Evolutionary conservation across 2,797 vertebrate genomes (phyloP).

Genomic region (Phyllotis vaccarum): DNA sequence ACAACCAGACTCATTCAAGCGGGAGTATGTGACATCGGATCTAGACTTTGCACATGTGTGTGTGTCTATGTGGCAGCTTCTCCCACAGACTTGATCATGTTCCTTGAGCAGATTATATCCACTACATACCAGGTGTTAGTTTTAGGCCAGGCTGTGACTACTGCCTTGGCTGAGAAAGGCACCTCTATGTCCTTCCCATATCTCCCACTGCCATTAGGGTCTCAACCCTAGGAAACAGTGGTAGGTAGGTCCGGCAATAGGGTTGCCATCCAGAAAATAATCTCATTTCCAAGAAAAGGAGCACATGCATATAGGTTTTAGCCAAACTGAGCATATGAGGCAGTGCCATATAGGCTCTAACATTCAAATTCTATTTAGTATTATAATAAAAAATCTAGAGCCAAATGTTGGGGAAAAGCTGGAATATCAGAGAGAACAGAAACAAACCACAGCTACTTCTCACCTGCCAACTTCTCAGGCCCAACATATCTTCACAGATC

Average conservation of each 20-base stretch:
- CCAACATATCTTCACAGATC: no score
- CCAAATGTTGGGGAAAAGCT: no score
- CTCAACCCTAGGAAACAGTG: background rate
- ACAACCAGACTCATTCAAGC: background rate
- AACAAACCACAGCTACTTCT: no score
- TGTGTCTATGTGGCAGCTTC: background rate
- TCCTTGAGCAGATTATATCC: no score
- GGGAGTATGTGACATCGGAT: background rate
- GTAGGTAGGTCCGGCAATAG: background rate
- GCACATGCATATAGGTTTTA: accelerated
- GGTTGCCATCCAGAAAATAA: background rate
- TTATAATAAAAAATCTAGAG: no score
- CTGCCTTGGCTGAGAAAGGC: background rate
- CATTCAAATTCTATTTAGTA: background rate
- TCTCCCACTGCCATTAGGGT: background rate
- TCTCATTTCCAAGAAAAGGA: background rate
- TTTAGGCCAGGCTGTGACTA: background rate
- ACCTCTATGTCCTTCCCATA: background rate
- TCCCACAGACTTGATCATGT: background rate
- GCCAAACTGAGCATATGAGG: background rate
- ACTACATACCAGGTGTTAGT: background rate
- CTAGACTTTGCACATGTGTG: background rate
- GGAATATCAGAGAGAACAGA: no score
- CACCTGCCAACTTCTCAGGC: no score
- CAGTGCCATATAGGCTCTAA: background rate